Percentiles rank a stretch among this genome's conserved stretches.
Conservation (phyloP, 2,797 vertebrate species). For the Octomys mimax region DNA sequence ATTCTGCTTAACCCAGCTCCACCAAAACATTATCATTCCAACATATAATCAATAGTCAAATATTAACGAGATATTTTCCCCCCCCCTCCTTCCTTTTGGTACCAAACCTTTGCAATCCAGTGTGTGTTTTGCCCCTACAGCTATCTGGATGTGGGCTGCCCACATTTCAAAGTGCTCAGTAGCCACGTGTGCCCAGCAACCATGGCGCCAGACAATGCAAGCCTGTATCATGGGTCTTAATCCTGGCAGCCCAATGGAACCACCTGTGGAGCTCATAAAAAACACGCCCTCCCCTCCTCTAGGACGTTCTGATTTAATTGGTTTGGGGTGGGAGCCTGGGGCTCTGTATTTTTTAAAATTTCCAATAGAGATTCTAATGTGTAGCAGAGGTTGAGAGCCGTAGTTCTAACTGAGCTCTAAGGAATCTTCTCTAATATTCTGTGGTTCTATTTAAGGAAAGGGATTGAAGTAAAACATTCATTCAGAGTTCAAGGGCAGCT, state of each 20-base stretch:
- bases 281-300: not conserved
- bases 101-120: slow-evolving; percentile 20
- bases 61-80: not conserved
- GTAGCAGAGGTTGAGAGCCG: not conserved
- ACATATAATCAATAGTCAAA: not conserved
- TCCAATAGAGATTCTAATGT: slow-evolving; percentile 26
- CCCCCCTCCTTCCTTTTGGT: not conserved
- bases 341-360: slow-evolving; percentile 25
- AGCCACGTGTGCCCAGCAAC: not conserved
- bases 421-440: slow-evolving; percentile 59
- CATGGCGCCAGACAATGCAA: not conserved
- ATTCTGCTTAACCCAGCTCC: not conserved
- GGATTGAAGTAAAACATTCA: slow-evolving; percentile 14
- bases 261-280: slow-evolving; percentile 28
- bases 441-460: slow-evolving; percentile 62
- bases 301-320: slow-evolving; percentile 14
- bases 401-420: slow-evolving; percentile 53
- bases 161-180: not conserved
- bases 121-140: not conserved
- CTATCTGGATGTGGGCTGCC: not conserved
- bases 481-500: slow-evolving; percentile 58
- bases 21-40: slow-evolving; percentile 49
- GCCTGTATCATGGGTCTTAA: slow-evolving; percentile 22
- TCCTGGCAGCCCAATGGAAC: not conserved
- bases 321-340: not conserved